Evolutionary conservation across 2,797 vertebrate species (phyloP), one percentile per base, ranked within the genome.

Genomic region (Buceros bicornis): DNA sequence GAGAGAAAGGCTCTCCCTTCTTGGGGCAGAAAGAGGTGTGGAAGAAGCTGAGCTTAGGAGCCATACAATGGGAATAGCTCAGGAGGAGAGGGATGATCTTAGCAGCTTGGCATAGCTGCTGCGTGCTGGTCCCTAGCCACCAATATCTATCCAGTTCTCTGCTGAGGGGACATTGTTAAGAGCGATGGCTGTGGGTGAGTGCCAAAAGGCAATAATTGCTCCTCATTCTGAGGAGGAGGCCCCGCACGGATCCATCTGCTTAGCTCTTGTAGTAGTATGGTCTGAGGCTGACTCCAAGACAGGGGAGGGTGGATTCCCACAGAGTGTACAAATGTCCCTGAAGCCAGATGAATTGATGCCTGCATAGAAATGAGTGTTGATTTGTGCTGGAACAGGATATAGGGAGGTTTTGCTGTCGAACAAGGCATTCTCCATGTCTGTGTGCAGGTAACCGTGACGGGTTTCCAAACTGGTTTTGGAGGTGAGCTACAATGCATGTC

Each of bases 391-490:
- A 58, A 42, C 20, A 66, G 70, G 42, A 19, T 47, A 7, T 8
- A 10, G 77, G 47, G 66, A 82, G 29, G 15, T 25, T 72, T 35
- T 90, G 47, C 79, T 61, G 10, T 16, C n/a, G 50, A 28, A 43
- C 26, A 24, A 20, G 24, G 29, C 56, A 5, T 56, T 80, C 54
- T 69, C 13, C 33, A 57, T 26, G 35, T 37, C 18, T 29, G 0
- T 0, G 0, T 7, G 64, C 17, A 69, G 29, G 35, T 16, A 37
- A 10, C n/a, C 21, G 0, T 22, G 57, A 4, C 7, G 17, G 29
- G 16, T 80, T 66, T 62, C 57, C 19, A 16, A 2, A n/a, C n/a
- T n/a, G 53, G 5, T 18, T 91, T 57, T 73, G 70, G 69, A 40
- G 37, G 24, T 18, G 40, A 45, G 20, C 25, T 57, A 19, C 56